Conservation (phyloP, 2,797 vertebrate genomes). For the Enteromius unitaeniatus region DNA sequence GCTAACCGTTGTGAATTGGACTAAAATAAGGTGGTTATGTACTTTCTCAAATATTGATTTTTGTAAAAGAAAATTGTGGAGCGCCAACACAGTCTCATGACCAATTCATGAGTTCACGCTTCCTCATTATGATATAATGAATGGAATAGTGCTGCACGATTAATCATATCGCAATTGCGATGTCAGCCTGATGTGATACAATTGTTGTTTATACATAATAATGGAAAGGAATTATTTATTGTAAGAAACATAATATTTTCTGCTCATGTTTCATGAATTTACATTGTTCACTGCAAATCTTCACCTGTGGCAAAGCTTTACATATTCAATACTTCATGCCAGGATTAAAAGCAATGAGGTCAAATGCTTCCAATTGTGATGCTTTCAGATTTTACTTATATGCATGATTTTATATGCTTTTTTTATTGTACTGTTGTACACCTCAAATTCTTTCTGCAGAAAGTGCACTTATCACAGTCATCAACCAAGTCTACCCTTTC, state of each 20-base stretch:
- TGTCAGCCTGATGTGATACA: no score
- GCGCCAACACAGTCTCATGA: no score
- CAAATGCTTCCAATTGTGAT: background rate
- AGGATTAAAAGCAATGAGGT: background rate
- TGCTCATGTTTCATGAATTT: background rate
- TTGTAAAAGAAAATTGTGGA: no score
- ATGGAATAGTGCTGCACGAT: no score
- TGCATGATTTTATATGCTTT: background rate
- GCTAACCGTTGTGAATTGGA: no score
- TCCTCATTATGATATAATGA: no score
- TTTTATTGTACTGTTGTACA: background rate
- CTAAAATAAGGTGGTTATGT: no score
- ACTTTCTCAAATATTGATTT: no score
- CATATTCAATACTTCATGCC: background rate
- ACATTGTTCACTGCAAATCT: background rate
- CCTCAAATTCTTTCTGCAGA: constrained; percentile 64
- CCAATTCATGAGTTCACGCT: no score
- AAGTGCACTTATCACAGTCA: constrained; percentile 74
- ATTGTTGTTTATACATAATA: background rate
- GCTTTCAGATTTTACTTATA: background rate
- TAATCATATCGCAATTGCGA: no score
- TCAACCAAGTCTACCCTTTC: constrained; percentile 69
- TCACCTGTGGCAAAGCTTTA: background rate
- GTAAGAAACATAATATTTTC: background rate
- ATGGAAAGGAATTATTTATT: no score